A percentile compares a stretch with the other conserved stretches of the same genome.
Evolutionary conservation across 1,140 invertebrate genomes (phyloP).

Genomic region (Euglossa dilemma): DNA sequence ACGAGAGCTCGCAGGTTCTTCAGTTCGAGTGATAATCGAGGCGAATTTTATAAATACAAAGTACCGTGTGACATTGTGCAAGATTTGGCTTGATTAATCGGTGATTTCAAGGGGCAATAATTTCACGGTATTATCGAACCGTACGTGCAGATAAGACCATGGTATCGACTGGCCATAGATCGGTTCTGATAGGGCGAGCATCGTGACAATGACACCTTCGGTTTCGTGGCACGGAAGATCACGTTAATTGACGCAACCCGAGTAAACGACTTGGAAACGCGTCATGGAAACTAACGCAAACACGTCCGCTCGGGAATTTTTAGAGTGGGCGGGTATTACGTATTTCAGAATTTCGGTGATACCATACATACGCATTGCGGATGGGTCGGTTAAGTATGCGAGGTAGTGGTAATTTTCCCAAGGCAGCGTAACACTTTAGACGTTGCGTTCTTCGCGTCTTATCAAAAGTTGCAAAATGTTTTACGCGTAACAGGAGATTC

Average conservation of each 20-base stretch:
- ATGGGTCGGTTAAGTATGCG: not conserved
- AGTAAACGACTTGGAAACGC: slow-evolving; percentile 45
- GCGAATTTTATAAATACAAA: not conserved
- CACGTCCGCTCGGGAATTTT: not conserved
- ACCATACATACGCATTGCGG: not conserved
- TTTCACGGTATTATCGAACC: not conserved
- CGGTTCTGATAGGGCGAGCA: not conserved
- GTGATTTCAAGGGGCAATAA: not conserved
- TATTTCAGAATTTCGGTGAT: slow-evolving; percentile 6
- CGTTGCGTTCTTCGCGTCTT: not conserved
- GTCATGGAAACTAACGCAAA: slow-evolving; percentile 70
- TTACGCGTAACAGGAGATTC: too few species aligned
- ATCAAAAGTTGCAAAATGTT: not conserved
- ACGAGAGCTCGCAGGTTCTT: not conserved
- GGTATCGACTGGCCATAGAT: not conserved
- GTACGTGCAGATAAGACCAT: not conserved
- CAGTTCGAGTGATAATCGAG: slow-evolving; percentile 8
- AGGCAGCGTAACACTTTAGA: not conserved
- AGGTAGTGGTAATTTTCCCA: slow-evolving; percentile 7
- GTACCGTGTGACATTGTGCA: not conserved
- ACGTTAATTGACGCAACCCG: slow-evolving; percentile 51
- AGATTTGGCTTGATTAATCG: slow-evolving; percentile 22
- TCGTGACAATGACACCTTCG: slow-evolving; percentile 13
- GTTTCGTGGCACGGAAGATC: slow-evolving; percentile 22
- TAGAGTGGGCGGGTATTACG: not conserved